A percentile compares a stretch with the other conserved stretches of the same genome.
Evolutionary conservation across 2,888 invertebrate species (phyloP).

Genomic region (Eretmocerus hayati): DNA sequence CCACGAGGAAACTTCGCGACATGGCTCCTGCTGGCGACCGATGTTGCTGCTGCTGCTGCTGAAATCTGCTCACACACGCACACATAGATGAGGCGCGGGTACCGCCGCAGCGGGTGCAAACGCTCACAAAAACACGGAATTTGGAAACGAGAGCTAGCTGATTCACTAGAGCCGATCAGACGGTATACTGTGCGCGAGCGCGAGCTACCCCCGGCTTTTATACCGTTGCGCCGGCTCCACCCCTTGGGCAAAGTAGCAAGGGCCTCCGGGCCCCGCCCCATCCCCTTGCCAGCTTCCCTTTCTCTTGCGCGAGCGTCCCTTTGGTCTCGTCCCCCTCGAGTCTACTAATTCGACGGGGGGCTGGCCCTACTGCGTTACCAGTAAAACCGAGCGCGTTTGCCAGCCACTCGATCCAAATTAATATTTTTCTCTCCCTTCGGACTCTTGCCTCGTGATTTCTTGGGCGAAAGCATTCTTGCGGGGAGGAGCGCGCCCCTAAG

Average conservation of each 20-base stretch:
- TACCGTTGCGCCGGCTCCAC: slow-evolving; percentile 38
- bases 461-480: too few species aligned
- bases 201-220: neutral
- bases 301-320: slow-evolving; percentile 3
- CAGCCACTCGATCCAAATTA: slow-evolving; percentile 31
- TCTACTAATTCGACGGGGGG: slow-evolving; percentile 27
- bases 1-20: slow-evolving; percentile 78
- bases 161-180: slow-evolving; percentile 1
- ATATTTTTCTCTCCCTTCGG: too few species aligned
- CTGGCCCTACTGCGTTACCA: slow-evolving; percentile 2
- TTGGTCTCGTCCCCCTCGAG: neutral
- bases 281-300: slow-evolving; percentile 29
- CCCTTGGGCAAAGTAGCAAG: slow-evolving; percentile 38
- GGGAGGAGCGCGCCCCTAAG: too few species aligned
- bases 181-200: slow-evolving; percentile 3
- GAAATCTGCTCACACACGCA: too few species aligned
- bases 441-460: too few species aligned
- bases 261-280: slow-evolving; percentile 39
- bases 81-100: too few species aligned
- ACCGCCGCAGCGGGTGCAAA: too few species aligned
- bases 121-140: too few species aligned
- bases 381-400: slow-evolving; percentile 25
- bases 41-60: too few species aligned
- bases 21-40: too few species aligned
- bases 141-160: too few species aligned